Evolutionary conservation across 2,797 vertebrate species (phyloP).

Genomic region (Peromyscus melanophrys): DNA sequence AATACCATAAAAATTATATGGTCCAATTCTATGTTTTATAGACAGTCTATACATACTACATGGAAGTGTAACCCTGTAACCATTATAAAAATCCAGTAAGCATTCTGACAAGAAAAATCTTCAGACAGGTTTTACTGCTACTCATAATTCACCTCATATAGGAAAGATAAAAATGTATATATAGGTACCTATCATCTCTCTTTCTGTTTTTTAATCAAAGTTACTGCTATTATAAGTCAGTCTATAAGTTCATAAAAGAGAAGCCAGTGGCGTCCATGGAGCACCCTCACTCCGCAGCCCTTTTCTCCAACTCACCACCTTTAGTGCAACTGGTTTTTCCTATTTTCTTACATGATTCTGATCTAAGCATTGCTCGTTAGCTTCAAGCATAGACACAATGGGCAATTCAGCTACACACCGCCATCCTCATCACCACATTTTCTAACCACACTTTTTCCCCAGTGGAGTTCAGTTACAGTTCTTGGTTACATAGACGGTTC

Average conservation of each 20-base stretch:
- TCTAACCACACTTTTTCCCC: background rate
- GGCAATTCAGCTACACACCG: background rate
- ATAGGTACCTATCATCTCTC: background rate
- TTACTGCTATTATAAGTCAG: background rate
- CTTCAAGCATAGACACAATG: background rate
- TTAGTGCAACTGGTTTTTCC: background rate
- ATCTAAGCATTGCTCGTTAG: background rate
- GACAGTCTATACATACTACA: background rate
- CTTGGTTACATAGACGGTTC: background rate
- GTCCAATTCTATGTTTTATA: background rate
- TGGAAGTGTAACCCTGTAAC: background rate
- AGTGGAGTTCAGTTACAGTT: background rate
- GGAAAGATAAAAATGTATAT: background rate
- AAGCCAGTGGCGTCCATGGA: background rate
- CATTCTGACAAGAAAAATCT: background rate
- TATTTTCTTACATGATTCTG: background rate
- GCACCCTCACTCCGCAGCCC: background rate
- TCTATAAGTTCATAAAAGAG: background rate
- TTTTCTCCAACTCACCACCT: background rate
- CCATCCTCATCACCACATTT: background rate
- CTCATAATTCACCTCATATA: background rate
- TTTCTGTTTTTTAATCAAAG: background rate
- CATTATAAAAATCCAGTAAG: background rate
- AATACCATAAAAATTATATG: conserved; percentile 10
- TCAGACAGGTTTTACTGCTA: conserved; percentile 11